Evolutionary conservation across 2,888 invertebrate genomes (phyloP), one percentile per base, ranked within the genome.

Genomic region (Leistus spinibarbis): DNA sequence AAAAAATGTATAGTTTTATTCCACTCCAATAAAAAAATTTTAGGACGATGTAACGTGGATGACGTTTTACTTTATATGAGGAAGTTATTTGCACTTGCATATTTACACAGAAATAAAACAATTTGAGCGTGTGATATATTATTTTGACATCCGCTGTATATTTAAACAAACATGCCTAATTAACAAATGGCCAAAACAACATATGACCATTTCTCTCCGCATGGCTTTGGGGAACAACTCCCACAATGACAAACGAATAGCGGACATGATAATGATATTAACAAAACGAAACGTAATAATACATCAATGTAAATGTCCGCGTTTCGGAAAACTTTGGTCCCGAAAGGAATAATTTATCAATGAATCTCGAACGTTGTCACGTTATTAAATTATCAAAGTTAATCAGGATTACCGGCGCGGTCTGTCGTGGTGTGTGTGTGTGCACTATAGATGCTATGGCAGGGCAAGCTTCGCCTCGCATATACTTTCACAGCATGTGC

Each of bases 291-390:
- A 60, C 20, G 60, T 60, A 40, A 40, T 69, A 69, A 69, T 69
- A 69, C 62, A 69, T 69, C 69, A 69, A n/a, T 69, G 69, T 69
- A 69, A 60, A 69, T 60, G 69, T 69, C 69, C 54, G 20, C 53
- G 66, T 40, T 62, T 27, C 27, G 60, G 40, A 60, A 69, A 23
- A 62, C 40, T 69, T n/a, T 19, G 69, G 10, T 19, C 24, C 69
- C 69, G 69, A 62, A 62, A 69, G 69, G 69, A 69, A 69, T 69
- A 69, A 69, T 69, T 60, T 62, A 69, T 69, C 69, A 69, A 69
- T 69, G 69, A 69, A 69, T 62, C 63, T 69, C 60, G 62, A 69
- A 69, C 62, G 69, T 69, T 69, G 69, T 20, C 69, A 62, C 69
- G 40, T 62, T 62, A 69, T 69, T 62, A 69, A 69, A 69, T 69